Evolutionary conservation across 2,113 vertebrate species (phyloP), one percentile per base, ranked within the genome.

Genomic region (Asarcornis scutulata): DNA sequence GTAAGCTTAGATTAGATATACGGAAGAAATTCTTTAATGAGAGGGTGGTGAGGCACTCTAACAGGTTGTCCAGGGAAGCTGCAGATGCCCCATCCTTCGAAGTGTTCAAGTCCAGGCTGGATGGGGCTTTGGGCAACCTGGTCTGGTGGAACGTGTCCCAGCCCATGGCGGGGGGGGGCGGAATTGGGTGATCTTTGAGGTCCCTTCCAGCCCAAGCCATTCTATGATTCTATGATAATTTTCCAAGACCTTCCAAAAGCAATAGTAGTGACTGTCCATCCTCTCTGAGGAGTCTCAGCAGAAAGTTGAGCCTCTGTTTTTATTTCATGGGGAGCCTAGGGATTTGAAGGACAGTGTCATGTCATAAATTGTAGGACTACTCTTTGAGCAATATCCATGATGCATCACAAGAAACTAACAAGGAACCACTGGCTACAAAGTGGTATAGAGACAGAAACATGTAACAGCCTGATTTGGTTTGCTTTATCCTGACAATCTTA

Each of bases 361-460:
- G 34, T 74, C 50, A 31, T 25, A 60, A 15, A 60, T 34, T 32
- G 32, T 6, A 68, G 62, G 42, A 88, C 69, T 34, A 31, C 68
- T 44, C 52, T 0, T 0, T 22, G 53, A 58, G 44, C 17, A 67
- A 31, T 20, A 71, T 5, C 46, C 20, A 27, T 1, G 14, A 76
- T n/a, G 29, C 62, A 64, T 29, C 48, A 63, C 32, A 56, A 48
- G 50, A 69, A 52, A 89, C 58, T 48, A 27, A 29, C 7, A 71
- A n/a, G n/a, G 64, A 67, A 67, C 42, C 9, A 46, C 20, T 5
- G 29, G 29, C 20, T 42, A 67, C 64, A 32, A 29, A 60, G 42
- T 5, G 11, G 22, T 40, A 15, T 46, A 60, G 56, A 60, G n/a
- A 18, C 44, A 60, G 17, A 59, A 9, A 27, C 32, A 59, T 3